Evolutionary conservation across 2,797 vertebrate genomes (phyloP), one percentile per base, ranked within the genome.

Genomic region (Artibeus jamaicensis): DNA sequence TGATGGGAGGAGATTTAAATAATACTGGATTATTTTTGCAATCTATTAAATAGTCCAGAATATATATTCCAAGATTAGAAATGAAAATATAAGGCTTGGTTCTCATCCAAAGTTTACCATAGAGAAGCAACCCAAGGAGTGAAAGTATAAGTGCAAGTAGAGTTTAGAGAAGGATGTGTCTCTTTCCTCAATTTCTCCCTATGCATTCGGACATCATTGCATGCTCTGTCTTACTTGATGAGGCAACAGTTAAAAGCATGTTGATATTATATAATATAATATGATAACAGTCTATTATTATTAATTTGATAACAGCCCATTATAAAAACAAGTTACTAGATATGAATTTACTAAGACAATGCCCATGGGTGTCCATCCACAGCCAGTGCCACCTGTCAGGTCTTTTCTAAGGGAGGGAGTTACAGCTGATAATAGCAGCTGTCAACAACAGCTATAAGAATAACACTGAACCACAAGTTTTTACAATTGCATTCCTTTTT

Each of bases 391-490:
- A 95, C 89, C 91, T 95, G 96, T 89, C 90, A 81, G 46, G 21
- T 93, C 50, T 82, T 89, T 94, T 89, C 92, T 81, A 68, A 55
- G 48, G 37, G 32, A 68, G 78, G 11, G 44, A 83, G 37, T 39
- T 91, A 53, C 97, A 97, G 96, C 94, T 97, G 95, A 55, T 91
- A 29, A 9, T 79, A 70, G 91, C 89, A 95, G 59, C 84, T 96
- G 97, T 81, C 55, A 77, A 32, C 53, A 87, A 73, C 97, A 98
- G 96, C 95, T 97, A 95, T 90, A 74, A 34, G 29, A 34, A 39
- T 94, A 89, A 68, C 65, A 68, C 67, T 70, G 68, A 91, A 22
- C 34, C 86, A 8, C 81, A 15, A 37, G 24, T 91, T 92, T 70
- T 88, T 89, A 53, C 32, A 87, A 34, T 88, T 65, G 86, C 55